Conservation (phyloP, 23 tunicate species). For the Pegea sp. region DNA sequence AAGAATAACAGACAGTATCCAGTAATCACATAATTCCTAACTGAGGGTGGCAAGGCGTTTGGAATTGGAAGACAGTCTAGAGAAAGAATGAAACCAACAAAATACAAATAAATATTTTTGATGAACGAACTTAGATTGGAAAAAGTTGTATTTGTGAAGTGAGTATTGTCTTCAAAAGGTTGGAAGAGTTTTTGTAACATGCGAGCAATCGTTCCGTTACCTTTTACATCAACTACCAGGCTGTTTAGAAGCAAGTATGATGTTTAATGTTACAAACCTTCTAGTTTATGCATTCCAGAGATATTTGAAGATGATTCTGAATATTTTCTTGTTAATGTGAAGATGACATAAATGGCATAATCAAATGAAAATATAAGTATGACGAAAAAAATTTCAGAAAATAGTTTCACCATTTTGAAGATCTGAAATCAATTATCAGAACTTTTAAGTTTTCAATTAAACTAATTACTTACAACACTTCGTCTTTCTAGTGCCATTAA, state of each 20-base stretch:
- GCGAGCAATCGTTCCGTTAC: conserved; percentile 35
- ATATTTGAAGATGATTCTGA: conserved; percentile 17
- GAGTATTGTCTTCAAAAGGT: conserved; percentile 48
- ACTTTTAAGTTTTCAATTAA: too few species aligned
- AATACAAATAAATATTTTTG: background rate
- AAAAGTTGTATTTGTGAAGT: conserved; percentile 6
- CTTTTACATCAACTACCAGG: conserved; percentile 15
- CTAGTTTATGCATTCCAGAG: conserved; percentile 28
- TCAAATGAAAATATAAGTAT: conserved; percentile 32
- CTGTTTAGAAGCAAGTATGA: background rate
- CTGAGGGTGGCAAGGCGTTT: too few species aligned
- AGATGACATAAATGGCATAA: conserved; percentile 17
- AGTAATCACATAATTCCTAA: too few species aligned
- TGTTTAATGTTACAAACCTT: conserved; percentile 10
- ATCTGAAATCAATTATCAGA: too few species aligned
- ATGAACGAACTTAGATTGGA: conserved; percentile 21
- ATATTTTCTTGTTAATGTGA: conserved; percentile 34
- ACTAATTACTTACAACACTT: too few species aligned
- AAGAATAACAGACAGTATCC: too few species aligned
- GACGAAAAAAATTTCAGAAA: conserved; percentile 21
- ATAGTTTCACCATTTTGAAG: conserved; percentile 23
- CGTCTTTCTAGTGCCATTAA: too few species aligned
- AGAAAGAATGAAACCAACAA: too few species aligned
- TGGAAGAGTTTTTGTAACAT: conserved; percentile 24
- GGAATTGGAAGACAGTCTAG: background rate